These are phyloP conservation scores for Poecilia wingei DNA, from an alignment of 2,797 vertebrate species.

Conservation along the genomic window DNA sequence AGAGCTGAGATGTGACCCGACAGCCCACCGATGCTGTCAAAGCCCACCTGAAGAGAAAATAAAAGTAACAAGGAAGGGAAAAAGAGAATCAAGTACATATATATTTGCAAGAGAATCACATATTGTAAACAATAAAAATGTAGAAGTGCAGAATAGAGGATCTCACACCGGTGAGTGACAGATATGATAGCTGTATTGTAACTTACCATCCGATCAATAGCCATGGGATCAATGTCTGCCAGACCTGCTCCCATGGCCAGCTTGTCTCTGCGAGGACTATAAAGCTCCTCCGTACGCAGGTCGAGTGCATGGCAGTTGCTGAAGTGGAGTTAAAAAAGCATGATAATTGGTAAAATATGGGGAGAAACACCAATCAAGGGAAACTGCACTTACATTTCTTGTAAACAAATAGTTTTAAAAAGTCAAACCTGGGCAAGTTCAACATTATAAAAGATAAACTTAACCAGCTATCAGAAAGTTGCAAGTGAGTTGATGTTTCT, in stretches of 20 bases:
- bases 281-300: conserved; percentile 80
- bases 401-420: background rate
- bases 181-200: background rate
- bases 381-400: background rate
- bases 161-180: background rate
- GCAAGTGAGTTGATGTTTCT: background rate
- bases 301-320: conserved; percentile 85
- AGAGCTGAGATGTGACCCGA: conserved; percentile 87
- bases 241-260: conserved; percentile 85
- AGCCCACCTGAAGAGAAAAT: conserved; percentile 79
- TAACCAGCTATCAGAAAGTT: background rate
- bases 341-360: background rate
- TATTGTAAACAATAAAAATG: background rate
- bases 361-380: background rate
- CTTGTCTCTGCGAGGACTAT: conserved; percentile 82
- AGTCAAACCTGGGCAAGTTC: background rate
- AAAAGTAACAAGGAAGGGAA: too few species aligned
- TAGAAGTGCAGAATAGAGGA: too few species aligned
- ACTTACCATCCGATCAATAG: conserved; percentile 85
- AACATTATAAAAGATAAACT: background rate
- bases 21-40: conserved; percentile 87
- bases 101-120: background rate
- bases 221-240: conserved; percentile 90
- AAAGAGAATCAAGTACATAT: background rate
- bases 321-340: background rate